A percentile compares a stretch with the other conserved stretches of the same genome.
Evolutionary conservation across 1,140 invertebrate species (phyloP).

Genomic region (Heliconius congener): DNA sequence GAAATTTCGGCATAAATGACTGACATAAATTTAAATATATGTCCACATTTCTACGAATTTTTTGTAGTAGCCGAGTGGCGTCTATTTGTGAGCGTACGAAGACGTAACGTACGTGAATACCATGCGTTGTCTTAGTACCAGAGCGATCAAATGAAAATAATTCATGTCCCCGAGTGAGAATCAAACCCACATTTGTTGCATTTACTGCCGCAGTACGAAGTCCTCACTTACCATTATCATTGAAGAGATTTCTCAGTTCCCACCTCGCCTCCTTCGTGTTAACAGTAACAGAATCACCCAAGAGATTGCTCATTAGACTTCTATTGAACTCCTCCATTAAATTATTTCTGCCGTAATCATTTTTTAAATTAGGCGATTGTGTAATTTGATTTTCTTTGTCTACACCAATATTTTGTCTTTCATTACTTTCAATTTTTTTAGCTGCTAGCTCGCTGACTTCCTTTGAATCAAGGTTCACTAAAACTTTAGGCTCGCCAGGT

Average conservation of each 20-base stretch:
- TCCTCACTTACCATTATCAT: conserved; percentile 66
- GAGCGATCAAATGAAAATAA: not conserved
- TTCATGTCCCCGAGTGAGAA: not conserved
- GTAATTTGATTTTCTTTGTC: conserved; percentile 66
- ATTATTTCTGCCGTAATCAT: conserved; percentile 70
- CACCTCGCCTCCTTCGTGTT: conserved; percentile 83
- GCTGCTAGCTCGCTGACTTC: conserved; percentile 69
- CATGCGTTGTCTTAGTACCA: not conserved
- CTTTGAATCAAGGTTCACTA: conserved; percentile 74
- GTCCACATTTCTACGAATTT: too few species aligned
- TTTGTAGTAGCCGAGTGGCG: too few species aligned
- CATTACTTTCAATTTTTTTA: conserved; percentile 65
- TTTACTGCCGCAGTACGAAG: too few species aligned
- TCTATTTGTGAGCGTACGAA: not conserved
- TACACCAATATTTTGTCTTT: conserved; percentile 43
- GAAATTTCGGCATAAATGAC: too few species aligned
- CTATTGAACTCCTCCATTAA: conserved; percentile 78
- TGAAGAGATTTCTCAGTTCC: conserved; percentile 76
- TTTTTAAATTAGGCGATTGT: conserved; percentile 32
- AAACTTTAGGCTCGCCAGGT: conserved; percentile 71
- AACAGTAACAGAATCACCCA: conserved; percentile 81
- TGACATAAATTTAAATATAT: too few species aligned
- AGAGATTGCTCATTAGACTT: conserved; percentile 75
- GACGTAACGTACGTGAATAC: too few species aligned
- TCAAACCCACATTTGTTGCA: not conserved